Evolutionary conservation across 2,113 vertebrate species (phyloP).

Genomic region (Spilogale gracilis): DNA sequence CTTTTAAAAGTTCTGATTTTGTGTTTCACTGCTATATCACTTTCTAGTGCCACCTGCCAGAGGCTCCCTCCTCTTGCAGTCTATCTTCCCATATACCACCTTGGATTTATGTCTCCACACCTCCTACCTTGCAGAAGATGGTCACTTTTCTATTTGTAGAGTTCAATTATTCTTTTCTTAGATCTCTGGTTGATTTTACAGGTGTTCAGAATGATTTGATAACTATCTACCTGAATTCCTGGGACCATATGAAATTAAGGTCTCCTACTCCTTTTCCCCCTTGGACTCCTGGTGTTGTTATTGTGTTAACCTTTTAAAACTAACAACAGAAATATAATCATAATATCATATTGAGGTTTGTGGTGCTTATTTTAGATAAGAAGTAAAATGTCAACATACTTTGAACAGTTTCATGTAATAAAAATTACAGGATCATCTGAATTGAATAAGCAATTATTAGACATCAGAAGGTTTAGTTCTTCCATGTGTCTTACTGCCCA

Average conservation of each 20-base stretch:
- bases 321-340: neutral
- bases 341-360: neutral
- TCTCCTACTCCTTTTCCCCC: neutral
- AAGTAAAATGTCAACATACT: neutral
- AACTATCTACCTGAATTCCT: neutral
- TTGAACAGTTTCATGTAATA: neutral
- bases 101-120: neutral
- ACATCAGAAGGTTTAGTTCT: neutral
- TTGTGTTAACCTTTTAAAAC: neutral
- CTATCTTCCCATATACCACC: neutral
- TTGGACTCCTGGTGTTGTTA: neutral
- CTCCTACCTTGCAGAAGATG: neutral
- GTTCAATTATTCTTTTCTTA: neutral
- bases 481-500: accelerated
- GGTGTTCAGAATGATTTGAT: neutral
- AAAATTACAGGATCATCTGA: neutral
- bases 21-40: neutral
- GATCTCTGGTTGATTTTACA: neutral
- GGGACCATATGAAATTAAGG: neutral
- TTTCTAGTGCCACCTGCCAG: neutral
- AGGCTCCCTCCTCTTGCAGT: neutral
- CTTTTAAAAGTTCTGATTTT: neutral
- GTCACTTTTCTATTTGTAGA: neutral
- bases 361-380: neutral
- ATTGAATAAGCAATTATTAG: neutral